Evolutionary conservation across 1,140 invertebrate species (phyloP).

Genomic region (Phenacoccus solenopsis): DNA sequence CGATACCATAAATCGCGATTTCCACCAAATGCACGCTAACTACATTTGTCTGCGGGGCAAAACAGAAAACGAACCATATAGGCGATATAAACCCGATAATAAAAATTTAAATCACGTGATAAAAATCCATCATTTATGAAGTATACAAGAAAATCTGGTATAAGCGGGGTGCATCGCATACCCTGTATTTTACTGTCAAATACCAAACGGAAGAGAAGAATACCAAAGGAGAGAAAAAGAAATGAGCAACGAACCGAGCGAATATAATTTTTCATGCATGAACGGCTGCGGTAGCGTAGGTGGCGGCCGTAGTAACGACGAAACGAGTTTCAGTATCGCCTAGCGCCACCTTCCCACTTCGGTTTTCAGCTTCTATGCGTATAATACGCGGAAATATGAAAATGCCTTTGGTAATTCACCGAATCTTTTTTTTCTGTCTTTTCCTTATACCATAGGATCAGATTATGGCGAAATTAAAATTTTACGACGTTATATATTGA

Average conservation of each 20-base stretch:
- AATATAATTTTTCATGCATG: constrained; percentile 17
- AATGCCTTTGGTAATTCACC: too few species aligned
- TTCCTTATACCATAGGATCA: too few species aligned
- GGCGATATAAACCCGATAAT: neutral
- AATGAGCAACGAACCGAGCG: neutral
- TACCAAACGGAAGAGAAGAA: neutral
- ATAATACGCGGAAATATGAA: too few species aligned
- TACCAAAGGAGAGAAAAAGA: neutral
- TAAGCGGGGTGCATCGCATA: neutral
- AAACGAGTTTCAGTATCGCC: neutral
- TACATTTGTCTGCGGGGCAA: too few species aligned
- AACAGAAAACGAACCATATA: too few species aligned
- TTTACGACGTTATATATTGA: too few species aligned
- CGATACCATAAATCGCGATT: too few species aligned
- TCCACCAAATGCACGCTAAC: too few species aligned
- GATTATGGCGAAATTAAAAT: too few species aligned
- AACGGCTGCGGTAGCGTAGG: neutral
- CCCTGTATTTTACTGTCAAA: neutral
- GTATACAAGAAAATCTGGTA: constrained; percentile 9
- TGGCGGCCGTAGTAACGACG: neutral
- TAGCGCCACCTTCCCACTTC: neutral
- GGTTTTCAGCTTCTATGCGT: neutral
- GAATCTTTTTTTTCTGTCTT: too few species aligned
- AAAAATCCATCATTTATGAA: constrained; percentile 17
- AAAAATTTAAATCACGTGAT: constrained; percentile 16